A percentile compares a stretch with the other conserved stretches of the same genome.
phyloP scores from a whole-genome alignment of 2,797 vertebrate genomes.

The Alcedo atthis region DNA sequence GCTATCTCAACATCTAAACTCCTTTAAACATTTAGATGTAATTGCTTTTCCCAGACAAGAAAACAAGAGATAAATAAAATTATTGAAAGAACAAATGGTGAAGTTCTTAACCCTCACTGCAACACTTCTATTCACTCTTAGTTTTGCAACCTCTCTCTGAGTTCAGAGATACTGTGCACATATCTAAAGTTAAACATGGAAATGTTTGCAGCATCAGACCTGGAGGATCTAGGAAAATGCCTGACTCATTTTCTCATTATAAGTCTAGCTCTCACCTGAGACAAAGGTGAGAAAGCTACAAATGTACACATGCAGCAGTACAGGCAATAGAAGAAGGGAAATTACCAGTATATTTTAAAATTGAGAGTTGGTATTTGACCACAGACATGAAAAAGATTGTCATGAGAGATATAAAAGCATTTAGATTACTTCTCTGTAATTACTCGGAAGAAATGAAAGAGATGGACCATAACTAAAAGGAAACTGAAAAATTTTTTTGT shows the following conservation, averaged over 20 bases:
- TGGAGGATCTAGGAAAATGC: not conserved
- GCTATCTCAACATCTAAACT: not conserved
- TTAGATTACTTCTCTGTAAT: not conserved
- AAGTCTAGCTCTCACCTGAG: not conserved
- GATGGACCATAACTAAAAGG: not conserved
- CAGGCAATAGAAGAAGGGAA: not conserved
- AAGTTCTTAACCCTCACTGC: not conserved
- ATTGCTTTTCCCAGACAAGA: not conserved
- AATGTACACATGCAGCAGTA: not conserved
- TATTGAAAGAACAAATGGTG: not conserved
- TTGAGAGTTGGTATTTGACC: not conserved
- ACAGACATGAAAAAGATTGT: not conserved
- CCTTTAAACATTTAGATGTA: not conserved
- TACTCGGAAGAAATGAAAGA: not conserved
- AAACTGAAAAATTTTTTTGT: not conserved
- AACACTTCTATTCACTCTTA: not conserved
- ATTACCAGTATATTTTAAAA: not conserved
- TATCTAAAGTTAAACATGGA: not conserved
- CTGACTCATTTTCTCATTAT: not conserved
- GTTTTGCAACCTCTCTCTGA: not conserved
- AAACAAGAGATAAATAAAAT: not conserved
- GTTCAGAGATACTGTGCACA: not conserved
- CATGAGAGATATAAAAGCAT: not conserved
- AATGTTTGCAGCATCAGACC: not conserved
- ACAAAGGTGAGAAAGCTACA: not conserved